Base-by-base conservation (phyloP, 2,113 vertebrate species). In the Elaphurus davidianus region DNA sequence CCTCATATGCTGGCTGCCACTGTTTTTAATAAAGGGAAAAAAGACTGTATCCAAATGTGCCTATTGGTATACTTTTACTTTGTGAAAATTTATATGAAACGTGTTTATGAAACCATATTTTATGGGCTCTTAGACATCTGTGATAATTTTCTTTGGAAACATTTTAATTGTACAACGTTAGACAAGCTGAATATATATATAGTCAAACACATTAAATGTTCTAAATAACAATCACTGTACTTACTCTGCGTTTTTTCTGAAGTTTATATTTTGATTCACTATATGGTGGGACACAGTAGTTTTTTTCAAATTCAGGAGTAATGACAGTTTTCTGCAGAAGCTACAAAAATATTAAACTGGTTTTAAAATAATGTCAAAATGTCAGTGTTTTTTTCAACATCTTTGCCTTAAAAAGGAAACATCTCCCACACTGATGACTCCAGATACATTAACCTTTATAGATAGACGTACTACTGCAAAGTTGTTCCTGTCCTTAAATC, bases 271-370 rank as follows among this genome's bases (percentile, higher is more conserved):
- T 99, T 0, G 99, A 99, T 98, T 99, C 99, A 43, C 95, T 99
- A 97, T 99, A 99, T 6, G 99, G 99, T 54, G 99, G 99, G 6
- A 99, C 99, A 36, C 98, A 97, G 25, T 99, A 99, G 30, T 99
- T 99, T 97, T 99, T 99, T 97, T 99, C 99, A 99, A 99, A 99
- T 98, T 99, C 99, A 86, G 99, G 99, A 91, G 99, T 99, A 95
- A 99, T 99, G 91, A 99, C 74, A 85, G 99, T 99, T 90, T 99
- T 99, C 98, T 99, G 99, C 98, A 99, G 99, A 98, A 99, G 98
- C 99, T 99, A 98, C 93, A 98, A 98, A 89, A 94, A 97, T 93
- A 94, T 74, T 86, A 81, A 96, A 92, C 11, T 93, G 43, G 30
- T 55, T 94, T 95, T 87, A 84, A 93, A 94, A 83, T 93, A 87